phyloP scores from a whole-genome alignment of 2,888 invertebrate genomes.

The Pachliopta kotzebuea region DNA sequence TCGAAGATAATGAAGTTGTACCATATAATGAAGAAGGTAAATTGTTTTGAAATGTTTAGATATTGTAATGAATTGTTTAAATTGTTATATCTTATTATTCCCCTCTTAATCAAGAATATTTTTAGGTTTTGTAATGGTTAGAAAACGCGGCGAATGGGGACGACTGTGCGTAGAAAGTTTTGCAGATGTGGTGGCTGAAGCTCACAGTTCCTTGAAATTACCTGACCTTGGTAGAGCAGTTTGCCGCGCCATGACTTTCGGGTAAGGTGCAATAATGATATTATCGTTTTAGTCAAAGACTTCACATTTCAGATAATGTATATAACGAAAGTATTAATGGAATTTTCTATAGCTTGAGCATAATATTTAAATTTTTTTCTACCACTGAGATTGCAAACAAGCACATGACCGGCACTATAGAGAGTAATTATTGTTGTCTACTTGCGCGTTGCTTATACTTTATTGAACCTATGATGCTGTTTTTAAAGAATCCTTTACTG shows the following conservation, averaged over 20 bases:
- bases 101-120: constrained; percentile 20
- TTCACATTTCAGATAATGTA: too few species aligned
- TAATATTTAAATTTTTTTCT: too few species aligned
- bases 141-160: constrained; percentile 88
- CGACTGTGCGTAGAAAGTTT: constrained; percentile 87
- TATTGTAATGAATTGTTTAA: not conserved
- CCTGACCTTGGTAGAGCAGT: constrained; percentile 87
- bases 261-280: constrained; percentile 70
- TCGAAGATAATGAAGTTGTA: constrained; percentile 79
- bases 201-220: constrained; percentile 82
- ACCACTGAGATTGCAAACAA: too few species aligned
- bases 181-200: constrained; percentile 78
- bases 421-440: too few species aligned
- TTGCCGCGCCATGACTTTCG: constrained; percentile 88
- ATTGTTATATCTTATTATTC: not conserved
- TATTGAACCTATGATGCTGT: too few species aligned
- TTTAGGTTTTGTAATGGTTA: constrained; percentile 85
- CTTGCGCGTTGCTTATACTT: too few species aligned
- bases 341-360: too few species aligned
- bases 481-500: too few species aligned
- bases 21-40: constrained; percentile 83
- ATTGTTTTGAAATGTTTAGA: not conserved
- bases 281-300: not conserved
- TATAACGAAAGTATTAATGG: too few species aligned
- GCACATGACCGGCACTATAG: too few species aligned